Evolutionary conservation across 2,113 vertebrate genomes (phyloP).

Genomic region (Colius striatus): DNA sequence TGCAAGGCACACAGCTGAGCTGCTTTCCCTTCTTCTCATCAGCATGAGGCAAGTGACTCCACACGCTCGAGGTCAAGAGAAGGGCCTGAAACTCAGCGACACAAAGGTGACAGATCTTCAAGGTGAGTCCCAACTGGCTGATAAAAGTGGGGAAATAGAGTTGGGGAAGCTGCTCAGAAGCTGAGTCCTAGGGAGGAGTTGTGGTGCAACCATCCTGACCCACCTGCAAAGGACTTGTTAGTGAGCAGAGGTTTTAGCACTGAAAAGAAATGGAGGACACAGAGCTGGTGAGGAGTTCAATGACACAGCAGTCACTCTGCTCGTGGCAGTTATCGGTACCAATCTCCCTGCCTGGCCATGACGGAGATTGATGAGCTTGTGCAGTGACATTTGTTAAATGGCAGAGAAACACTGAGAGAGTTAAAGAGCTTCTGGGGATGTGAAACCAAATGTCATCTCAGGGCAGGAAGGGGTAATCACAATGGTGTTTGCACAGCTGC

Average conservation of each 20-base stretch:
- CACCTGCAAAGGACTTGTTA: neutral
- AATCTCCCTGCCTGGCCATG: neutral
- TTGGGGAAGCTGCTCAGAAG: neutral
- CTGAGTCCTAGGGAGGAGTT: neutral
- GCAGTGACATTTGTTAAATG: constrained; percentile 57
- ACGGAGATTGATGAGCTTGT: neutral
- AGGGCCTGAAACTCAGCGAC: constrained; percentile 80
- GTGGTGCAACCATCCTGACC: neutral
- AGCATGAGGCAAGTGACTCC: constrained; percentile 70
- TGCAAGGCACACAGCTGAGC: neutral
- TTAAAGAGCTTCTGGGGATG: constrained; percentile 12
- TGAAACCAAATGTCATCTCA: constrained; percentile 28
- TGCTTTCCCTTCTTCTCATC: neutral
- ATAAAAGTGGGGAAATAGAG: neutral
- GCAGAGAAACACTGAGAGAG: neutral
- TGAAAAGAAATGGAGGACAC: neutral
- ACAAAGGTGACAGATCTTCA: constrained; percentile 80
- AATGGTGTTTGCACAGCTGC: neutral
- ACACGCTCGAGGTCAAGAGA: constrained; percentile 81
- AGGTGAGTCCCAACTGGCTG: constrained; percentile 75
- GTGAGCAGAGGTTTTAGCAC: neutral
- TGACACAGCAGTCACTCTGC: neutral
- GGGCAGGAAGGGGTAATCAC: neutral
- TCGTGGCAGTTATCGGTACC: neutral
- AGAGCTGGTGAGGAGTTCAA: neutral